Evolutionary conservation across 92 coral and sea anemone genomes (phyloP), one percentile per base, ranked within the genome.

Genomic region (Palythoa grandis): DNA sequence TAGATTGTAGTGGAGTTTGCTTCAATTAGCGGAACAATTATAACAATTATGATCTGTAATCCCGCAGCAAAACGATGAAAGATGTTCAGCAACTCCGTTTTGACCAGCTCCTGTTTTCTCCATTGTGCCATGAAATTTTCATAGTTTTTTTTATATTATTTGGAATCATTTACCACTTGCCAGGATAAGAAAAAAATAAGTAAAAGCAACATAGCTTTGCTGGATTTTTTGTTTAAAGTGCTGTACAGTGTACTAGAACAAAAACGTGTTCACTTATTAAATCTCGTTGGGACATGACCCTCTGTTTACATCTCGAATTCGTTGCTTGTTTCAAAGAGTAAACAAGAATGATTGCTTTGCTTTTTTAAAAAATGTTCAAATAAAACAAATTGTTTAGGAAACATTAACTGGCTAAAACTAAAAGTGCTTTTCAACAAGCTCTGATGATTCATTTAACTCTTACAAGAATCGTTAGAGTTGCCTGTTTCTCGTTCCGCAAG

Each of bases 21-120:
- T 80, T 80, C 63, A 80, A 80, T 80, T 80, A 80, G 47, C 85
- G 75, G 39, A 40, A 53, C 85, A 80, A 80, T 66, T 80, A 80
- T 66, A 74, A 79, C 74, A 80, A 80, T 79, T 80, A 80, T 43
- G 74, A 10, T 47, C 13, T 67, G 85, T 79, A 79, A 79, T 79
- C 73, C 84, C 84, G 72, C 72, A 39, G 73, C 84, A 37, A 80
- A 48, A 80, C 74, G 85, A 47, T 67, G 85, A 80, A 80, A 66
- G 75, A 80, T 39, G 61, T 80, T 47, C 17, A 22, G 39, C 61
- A 66, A 22, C 11, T 22, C 23, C 48, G 19, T 17, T 20, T 58
- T n/a, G 37, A 65, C 19, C 70, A 61, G 35, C 11, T n/a, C 10
- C 11, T 35, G 3, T 15, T 77, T 56, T 56, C 69, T 77, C 35